Evolutionary conservation across 2,888 invertebrate genomes (phyloP).

Genomic region (Spodoptera exigua): DNA sequence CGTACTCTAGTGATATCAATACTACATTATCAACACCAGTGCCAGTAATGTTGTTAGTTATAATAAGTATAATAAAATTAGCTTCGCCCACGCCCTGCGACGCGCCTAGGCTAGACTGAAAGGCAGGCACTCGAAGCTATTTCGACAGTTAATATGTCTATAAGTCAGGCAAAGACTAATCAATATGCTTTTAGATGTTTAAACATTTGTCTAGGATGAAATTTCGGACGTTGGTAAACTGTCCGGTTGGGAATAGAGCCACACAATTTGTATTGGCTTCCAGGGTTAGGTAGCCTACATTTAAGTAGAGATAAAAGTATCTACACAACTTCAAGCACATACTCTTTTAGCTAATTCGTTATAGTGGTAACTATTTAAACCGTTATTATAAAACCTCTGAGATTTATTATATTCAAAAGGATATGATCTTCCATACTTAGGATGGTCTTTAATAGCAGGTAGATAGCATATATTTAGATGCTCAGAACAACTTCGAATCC

Average conservation of each 20-base stretch:
- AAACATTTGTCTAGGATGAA: conserved; percentile 65
- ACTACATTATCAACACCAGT: conserved; percentile 63
- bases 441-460: too few species aligned
- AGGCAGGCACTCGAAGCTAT: conserved; percentile 54
- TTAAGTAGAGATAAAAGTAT: conserved; percentile 4
- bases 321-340: background rate
- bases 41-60: conserved; percentile 61
- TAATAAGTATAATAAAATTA: conserved; percentile 66
- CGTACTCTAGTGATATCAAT: conserved; percentile 62
- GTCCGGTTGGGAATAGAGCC: conserved; percentile 18
- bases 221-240: conserved; percentile 59
- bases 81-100: conserved; percentile 62
- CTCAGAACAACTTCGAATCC: background rate
- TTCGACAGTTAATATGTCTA: conserved; percentile 67
- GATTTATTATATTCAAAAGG: conserved; percentile 1
- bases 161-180: conserved; percentile 74
- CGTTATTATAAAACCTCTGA: conserved; percentile 7
- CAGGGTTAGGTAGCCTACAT: background rate
- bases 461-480: too few species aligned
- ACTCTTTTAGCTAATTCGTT: conserved; percentile 4
- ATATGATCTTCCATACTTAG: conserved; percentile 4
- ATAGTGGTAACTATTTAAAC: background rate
- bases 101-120: conserved; percentile 65
- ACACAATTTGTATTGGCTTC: conserved; percentile 34
- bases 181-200: conserved; percentile 75